Evolutionary conservation across 2,888 invertebrate species (phyloP).

Genomic region (Drosophila tripunctata): DNA sequence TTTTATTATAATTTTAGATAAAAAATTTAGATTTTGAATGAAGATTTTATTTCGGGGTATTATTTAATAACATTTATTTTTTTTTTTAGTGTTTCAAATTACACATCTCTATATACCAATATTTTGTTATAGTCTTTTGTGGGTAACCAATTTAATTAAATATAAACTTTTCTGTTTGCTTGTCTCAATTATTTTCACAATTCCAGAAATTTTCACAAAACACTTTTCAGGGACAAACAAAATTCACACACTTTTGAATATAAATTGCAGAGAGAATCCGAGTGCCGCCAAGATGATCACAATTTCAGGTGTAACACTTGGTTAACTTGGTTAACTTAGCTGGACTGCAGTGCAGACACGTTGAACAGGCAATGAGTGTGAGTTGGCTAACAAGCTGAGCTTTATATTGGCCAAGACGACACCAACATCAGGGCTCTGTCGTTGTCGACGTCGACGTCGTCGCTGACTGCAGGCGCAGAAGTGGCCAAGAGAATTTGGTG

Average conservation of each 20-base stretch:
- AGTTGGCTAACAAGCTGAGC: constrained; percentile 54
- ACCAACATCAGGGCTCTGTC: constrained; percentile 19
- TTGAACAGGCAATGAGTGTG: constrained; percentile 62
- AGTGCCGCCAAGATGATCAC: constrained; percentile 4
- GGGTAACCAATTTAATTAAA: too few relatives aligned
- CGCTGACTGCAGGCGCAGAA: constrained; percentile 47
- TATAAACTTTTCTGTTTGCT: not conserved
- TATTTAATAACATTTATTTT: too few relatives aligned
- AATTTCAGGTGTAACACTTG: not conserved
- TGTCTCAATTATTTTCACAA: not conserved
- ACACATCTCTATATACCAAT: too few relatives aligned
- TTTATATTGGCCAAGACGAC: constrained; percentile 65
- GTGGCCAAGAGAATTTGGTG: constrained; percentile 26
- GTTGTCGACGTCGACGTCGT: constrained; percentile 14
- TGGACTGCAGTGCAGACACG: constrained; percentile 38
- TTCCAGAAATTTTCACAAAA: not conserved
- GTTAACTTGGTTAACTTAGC: not conserved
- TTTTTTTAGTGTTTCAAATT: too few relatives aligned
- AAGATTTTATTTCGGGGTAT: too few relatives aligned
- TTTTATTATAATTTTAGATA: too few relatives aligned
- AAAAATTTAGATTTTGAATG: too few relatives aligned
- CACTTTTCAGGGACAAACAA: constrained; percentile 3
- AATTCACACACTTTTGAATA: constrained; percentile 1
- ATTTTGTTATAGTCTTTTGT: too few relatives aligned
- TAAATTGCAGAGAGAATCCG: constrained; percentile 8